Base-by-base conservation (phyloP, 1,140 invertebrate species). In the Camponotus vicinus region DNA sequence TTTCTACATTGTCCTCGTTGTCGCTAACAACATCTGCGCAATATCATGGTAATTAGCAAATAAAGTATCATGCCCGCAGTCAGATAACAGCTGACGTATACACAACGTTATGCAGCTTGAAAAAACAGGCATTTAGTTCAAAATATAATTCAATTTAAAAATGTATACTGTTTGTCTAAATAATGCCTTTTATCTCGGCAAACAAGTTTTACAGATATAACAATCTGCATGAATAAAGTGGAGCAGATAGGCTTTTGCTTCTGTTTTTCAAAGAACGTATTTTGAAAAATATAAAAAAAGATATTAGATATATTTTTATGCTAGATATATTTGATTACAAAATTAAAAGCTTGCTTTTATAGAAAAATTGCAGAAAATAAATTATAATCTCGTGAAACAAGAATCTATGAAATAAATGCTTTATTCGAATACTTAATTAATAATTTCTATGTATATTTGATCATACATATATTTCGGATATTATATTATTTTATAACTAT, bases 21-120 rank as follows among this genome's bases (percentile, higher is more conserved):
- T 83, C 79, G 40, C 79, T 83, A 83, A 83, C 79, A 83, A 83
- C 79, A 83, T 83, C 79, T 83, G 79, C 40, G 69, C 69, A 75
- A 73, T 82, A 82, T 82, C 79, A 82, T 83, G 69, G 69, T 83
- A 83, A 83, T 83, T 75, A 83, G 79, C 69, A 73, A 75, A 83
- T 83, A 75, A 83, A 83, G 40, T 83, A 27, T 83, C 79, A 42
- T 11, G 32, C 49, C 67, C 76, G 45, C 49, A 70, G 34, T 59
- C 49, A 32, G 66, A 80, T 80, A 80, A 80, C 66, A 57, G 66
- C 49, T 57, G 49, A 70, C 37, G 79, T 37, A 11, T 37, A 21
- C 13, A 3, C n/a, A 18, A 71, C 27, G 27, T 27, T 64, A 34
- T 7, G 13, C 13, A 27, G 0, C 1, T 75, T 75, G 27, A 27